Evolutionary conservation across 2,888 invertebrate genomes (phyloP).

Genomic region (Orthonychiurus folsomi): DNA sequence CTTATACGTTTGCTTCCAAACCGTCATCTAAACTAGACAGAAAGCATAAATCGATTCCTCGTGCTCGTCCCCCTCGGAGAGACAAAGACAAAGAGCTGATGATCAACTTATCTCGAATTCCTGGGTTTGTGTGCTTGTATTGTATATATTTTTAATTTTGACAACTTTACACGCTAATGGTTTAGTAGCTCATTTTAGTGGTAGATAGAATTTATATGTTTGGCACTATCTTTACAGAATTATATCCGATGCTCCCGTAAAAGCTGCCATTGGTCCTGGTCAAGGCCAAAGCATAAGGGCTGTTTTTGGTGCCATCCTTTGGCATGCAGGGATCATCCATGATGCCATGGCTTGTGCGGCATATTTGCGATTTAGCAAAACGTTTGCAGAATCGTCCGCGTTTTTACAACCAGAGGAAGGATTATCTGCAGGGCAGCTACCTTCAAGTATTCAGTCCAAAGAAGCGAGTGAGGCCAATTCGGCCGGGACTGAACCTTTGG

Average conservation of each 20-base stretch:
- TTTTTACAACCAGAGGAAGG: background rate
- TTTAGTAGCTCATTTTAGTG: no score
- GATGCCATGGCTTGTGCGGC: slow-evolving; percentile 98
- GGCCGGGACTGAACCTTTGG: no score
- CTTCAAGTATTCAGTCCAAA: background rate
- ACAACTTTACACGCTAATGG: no score
- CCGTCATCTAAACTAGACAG: background rate
- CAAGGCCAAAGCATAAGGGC: slow-evolving; percentile 87
- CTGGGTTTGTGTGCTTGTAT: background rate
- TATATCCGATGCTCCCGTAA: slow-evolving; percentile 48
- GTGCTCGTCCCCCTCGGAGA: background rate
- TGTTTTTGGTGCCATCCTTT: slow-evolving; percentile 89
- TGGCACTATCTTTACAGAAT: background rate
- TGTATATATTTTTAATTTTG: background rate
- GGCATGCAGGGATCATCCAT: slow-evolving; percentile 96
- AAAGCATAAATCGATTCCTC: background rate
- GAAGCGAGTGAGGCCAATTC: no score
- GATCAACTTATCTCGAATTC: slow-evolving; percentile 10
- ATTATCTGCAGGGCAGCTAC: background rate
- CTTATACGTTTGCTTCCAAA: background rate
- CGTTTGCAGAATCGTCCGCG: background rate
- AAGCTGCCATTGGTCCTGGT: slow-evolving; percentile 81
- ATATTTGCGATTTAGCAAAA: slow-evolving; percentile 80
- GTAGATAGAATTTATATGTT: no score
- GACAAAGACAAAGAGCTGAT: slow-evolving; percentile 14